Evolutionary conservation across 2,797 vertebrate genomes (phyloP).

Genomic region (Rhyacichthys aspro): DNA sequence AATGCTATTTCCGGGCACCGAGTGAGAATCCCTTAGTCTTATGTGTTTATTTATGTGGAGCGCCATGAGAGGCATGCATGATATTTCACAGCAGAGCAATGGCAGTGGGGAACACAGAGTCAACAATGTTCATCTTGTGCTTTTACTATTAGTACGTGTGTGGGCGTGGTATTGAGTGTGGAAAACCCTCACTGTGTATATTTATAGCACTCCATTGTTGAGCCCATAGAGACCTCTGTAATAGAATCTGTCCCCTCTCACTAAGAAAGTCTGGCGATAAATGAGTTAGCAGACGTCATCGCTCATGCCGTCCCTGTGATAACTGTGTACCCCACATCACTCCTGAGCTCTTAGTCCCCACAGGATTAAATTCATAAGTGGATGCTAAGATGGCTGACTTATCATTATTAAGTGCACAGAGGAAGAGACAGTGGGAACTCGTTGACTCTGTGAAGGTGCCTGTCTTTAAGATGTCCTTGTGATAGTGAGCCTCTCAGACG

Average conservation of each 20-base stretch:
- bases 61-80: slow-evolving; percentile 4
- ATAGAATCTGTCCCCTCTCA: slow-evolving; percentile 70
- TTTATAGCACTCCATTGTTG: slow-evolving; percentile 82
- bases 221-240: slow-evolving; percentile 79
- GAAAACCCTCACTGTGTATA: slow-evolving; percentile 78
- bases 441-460: slow-evolving; percentile 17
- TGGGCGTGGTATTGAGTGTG: slow-evolving; percentile 66
- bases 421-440: slow-evolving; percentile 20
- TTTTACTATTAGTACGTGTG: slow-evolving; percentile 29
- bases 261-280: slow-evolving; percentile 70
- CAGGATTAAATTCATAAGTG: slow-evolving; percentile 68
- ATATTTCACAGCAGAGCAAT: slow-evolving; percentile 3
- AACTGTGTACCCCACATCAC: slow-evolving; percentile 55
- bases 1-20: background rate
- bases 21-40: background rate
- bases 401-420: slow-evolving; percentile 39
- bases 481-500: background rate
- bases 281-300: slow-evolving; percentile 73
- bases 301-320: slow-evolving; percentile 64
- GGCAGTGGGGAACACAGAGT: slow-evolving; percentile 9
- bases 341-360: slow-evolving; percentile 54
- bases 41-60: slow-evolving; percentile 3
- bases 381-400: slow-evolving; percentile 52
- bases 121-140: slow-evolving; percentile 11
- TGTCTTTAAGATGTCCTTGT: slow-evolving; percentile 38